Evolutionary conservation across 2,797 vertebrate species (phyloP).

Genomic region (Acanthopagrus latus): DNA sequence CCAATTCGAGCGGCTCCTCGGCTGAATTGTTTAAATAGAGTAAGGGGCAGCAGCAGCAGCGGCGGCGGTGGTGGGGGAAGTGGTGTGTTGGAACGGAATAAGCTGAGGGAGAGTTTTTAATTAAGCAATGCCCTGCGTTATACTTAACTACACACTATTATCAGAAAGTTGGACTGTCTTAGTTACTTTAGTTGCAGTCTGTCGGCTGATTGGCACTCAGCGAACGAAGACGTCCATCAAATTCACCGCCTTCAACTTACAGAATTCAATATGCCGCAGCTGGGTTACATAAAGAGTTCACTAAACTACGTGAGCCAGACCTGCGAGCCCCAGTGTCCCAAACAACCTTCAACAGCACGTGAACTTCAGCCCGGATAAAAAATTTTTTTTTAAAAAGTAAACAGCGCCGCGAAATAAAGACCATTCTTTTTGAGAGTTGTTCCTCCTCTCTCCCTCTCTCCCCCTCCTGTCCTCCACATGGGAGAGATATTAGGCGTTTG

Average conservation of each 20-base stretch:
- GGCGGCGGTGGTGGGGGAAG: constrained; percentile 30
- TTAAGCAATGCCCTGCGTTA: constrained; percentile 71
- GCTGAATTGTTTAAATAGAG: constrained; percentile 71
- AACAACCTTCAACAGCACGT: constrained; percentile 78
- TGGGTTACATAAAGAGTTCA: constrained; percentile 55
- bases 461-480: constrained; percentile 87
- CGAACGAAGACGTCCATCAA: constrained; percentile 43
- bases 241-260: constrained; percentile 32
- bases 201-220: constrained; percentile 40
- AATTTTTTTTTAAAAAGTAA: constrained; percentile 71
- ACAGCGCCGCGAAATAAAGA: constrained; percentile 76
- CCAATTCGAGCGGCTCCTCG: constrained; percentile 63
- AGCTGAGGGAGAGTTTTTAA: constrained; percentile 78
- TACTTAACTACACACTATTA: constrained; percentile 68
- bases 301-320: constrained; percentile 60
- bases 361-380: constrained; percentile 72
- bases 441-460: constrained; percentile 63
- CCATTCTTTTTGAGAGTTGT: constrained; percentile 72
- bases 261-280: constrained; percentile 47
- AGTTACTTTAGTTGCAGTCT: constrained; percentile 56
- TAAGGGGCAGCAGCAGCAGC: constrained; percentile 54
- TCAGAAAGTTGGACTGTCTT: constrained; percentile 54
- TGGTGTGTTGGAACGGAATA: constrained; percentile 43
- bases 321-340: constrained; percentile 62
- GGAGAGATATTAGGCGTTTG: constrained; percentile 99